These are phyloP conservation scores for Chymomyza caudatula DNA, from an alignment of 2,888 invertebrate species.

Conservation along the genomic window DNA sequence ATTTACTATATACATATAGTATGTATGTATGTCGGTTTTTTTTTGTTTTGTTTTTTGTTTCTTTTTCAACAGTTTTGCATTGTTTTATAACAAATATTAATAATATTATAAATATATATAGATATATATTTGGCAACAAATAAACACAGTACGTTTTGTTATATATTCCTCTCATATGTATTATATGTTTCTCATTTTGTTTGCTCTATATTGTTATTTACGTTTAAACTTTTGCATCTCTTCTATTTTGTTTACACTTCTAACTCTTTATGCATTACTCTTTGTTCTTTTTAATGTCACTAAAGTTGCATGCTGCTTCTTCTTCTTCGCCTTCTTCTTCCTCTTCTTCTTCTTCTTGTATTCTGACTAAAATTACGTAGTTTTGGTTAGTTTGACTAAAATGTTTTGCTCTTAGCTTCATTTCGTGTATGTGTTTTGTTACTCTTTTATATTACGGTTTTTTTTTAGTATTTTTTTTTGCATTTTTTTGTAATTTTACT, in stretches of 20 bases:
- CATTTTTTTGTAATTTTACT: conserved; percentile 53
- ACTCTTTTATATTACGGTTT: conserved; percentile 20
- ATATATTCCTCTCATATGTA: conserved; percentile 41
- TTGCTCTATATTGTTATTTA: conserved; percentile 29
- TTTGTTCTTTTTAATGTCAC: conserved; percentile 60
- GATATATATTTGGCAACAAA: conserved; percentile 78
- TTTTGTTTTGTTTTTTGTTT: conserved; percentile 24
- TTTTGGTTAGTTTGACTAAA: conserved; percentile 76
- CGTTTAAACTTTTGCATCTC: conserved; percentile 18
- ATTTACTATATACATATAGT: conserved; percentile 13
- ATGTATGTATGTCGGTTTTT: conserved; percentile 26
- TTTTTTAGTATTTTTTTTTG: conserved; percentile 33
- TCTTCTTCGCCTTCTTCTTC: conserved; percentile 8
- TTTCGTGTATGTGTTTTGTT: conserved; percentile 47
- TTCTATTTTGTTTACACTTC: conserved; percentile 16
- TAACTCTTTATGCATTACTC: conserved; percentile 30
- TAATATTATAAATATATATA: conserved; percentile 47
- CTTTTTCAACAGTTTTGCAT: conserved; percentile 40
- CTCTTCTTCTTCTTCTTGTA: conserved; percentile 20
- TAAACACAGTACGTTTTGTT: conserved; percentile 78
- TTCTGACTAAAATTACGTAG: conserved; percentile 71
- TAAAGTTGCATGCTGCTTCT: conserved; percentile 44
- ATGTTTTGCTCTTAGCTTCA: conserved; percentile 69
- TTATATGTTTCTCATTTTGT: conserved; percentile 22
- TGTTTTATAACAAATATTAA: conserved; percentile 36